These are phyloP conservation scores for Phyllopteryx taeniolatus DNA, from an alignment of 2,113 vertebrate genomes.

Conservation along the genomic window DNA sequence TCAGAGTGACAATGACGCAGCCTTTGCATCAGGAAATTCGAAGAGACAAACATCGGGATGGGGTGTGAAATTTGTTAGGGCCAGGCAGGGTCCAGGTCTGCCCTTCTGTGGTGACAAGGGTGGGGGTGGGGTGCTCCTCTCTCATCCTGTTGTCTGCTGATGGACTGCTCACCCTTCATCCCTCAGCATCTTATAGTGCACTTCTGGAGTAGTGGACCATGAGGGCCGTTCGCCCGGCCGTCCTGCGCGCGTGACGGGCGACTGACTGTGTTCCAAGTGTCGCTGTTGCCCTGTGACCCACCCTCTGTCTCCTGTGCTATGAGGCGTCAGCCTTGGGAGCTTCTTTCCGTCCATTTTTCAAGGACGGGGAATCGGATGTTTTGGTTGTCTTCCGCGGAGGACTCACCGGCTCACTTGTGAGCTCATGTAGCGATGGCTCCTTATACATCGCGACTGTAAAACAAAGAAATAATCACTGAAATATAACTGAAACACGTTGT, in stretches of 20 bases:
- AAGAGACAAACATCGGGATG: conserved; percentile 14
- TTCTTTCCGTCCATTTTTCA: conserved; percentile 70
- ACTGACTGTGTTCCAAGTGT: conserved; percentile 56
- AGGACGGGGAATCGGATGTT: conserved; percentile 69
- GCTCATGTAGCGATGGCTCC: conserved; percentile 84
- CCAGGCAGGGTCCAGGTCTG: conserved; percentile 18
- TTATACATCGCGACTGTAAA: conserved; percentile 81
- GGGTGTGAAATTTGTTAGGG: conserved; percentile 15
- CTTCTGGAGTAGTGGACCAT: conserved; percentile 35
- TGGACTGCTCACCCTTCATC: conserved; percentile 39
- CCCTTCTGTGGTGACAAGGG: conserved; percentile 32
- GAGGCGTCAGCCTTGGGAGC: conserved; percentile 69
- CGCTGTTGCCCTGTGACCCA: conserved; percentile 57
- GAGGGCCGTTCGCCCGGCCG: conserved; percentile 37
- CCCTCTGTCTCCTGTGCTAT: conserved; percentile 72
- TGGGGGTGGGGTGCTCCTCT: conserved; percentile 41
- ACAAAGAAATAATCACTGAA: conserved; percentile 29
- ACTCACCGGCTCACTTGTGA: conserved; percentile 71
- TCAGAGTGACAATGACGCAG: conserved; percentile 32
- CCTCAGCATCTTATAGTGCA: conserved; percentile 46
- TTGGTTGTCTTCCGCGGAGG: conserved; percentile 73
- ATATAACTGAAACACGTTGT: background rate
- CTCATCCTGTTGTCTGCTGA: conserved; percentile 35
- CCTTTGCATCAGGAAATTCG: conserved; percentile 26
- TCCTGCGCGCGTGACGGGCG: conserved; percentile 53